A percentile compares a stretch with the other conserved stretches of the same genome.
Evolutionary conservation across 2,113 vertebrate species (phyloP).

Genomic region (Microcebus griseorufus): DNA sequence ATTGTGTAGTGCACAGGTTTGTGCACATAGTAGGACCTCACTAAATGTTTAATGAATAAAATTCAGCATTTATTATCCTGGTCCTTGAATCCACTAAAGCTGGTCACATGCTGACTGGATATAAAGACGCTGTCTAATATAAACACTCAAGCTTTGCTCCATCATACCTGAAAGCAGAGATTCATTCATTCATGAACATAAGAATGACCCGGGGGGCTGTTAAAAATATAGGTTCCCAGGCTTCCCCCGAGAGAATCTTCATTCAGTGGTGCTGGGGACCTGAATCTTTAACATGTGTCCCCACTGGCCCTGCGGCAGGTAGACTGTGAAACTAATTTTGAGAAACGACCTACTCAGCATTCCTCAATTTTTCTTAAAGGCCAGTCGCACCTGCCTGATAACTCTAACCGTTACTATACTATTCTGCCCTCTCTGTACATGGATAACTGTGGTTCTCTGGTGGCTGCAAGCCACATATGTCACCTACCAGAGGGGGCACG

Average conservation of each 20-base stretch:
- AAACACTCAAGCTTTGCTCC: neutral
- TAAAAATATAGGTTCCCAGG: neutral
- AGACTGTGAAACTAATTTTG: neutral
- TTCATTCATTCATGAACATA: neutral
- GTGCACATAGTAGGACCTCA: neutral
- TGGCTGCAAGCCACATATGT: neutral
- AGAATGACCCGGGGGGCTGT: neutral
- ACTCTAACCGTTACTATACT: neutral
- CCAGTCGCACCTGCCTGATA: neutral
- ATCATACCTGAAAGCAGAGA: neutral
- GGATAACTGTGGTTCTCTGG: neutral
- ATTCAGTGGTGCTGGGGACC: neutral
- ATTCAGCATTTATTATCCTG: neutral
- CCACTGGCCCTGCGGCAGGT: neutral
- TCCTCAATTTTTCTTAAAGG: neutral
- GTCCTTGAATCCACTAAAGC: neutral
- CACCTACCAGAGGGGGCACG: neutral
- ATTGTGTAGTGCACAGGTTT: neutral
- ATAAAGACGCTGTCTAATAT: neutral
- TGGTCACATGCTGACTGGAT: neutral
- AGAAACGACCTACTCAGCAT: neutral
- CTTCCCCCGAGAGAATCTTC: neutral
- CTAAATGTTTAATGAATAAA: neutral
- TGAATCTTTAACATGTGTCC: neutral
- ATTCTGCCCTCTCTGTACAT: rapidly evolving